Evolutionary conservation across 2,797 vertebrate species (phyloP).

Genomic region (Pangasius macronema): DNA sequence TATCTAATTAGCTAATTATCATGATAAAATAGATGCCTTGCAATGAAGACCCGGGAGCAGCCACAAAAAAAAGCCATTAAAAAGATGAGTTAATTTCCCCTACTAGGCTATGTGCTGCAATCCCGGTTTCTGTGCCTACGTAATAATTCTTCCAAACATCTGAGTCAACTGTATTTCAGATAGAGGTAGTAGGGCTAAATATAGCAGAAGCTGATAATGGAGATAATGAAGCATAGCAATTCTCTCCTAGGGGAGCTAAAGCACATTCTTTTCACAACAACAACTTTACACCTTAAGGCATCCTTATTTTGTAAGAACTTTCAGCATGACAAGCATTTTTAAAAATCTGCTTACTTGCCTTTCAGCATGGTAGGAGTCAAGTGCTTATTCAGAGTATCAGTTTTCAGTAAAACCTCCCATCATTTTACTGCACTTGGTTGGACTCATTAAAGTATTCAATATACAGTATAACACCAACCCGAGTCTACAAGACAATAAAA

Average conservation of each 20-base stretch:
- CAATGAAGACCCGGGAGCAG: too few species aligned
- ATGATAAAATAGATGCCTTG: background rate
- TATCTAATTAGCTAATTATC: background rate
- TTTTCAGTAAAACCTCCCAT: background rate
- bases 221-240: conserved; percentile 15
- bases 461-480: background rate
- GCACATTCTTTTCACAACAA: conserved; percentile 10
- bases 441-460: background rate
- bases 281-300: background rate
- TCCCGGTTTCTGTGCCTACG: too few species aligned
- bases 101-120: background rate
- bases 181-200: background rate
- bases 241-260: background rate
- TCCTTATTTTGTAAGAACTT: background rate
- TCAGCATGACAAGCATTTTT: background rate
- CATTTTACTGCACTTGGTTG: background rate
- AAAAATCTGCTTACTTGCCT: background rate
- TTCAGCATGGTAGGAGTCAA: background rate
- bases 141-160: background rate
- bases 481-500: background rate
- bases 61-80: background rate
- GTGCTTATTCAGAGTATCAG: background rate
- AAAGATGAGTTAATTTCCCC: background rate
- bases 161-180: background rate
- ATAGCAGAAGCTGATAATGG: conserved; percentile 2